These are phyloP conservation scores for Ptychochromis oligacanthus DNA, from an alignment of 2,113 vertebrate genomes.

Conservation along the genomic window DNA sequence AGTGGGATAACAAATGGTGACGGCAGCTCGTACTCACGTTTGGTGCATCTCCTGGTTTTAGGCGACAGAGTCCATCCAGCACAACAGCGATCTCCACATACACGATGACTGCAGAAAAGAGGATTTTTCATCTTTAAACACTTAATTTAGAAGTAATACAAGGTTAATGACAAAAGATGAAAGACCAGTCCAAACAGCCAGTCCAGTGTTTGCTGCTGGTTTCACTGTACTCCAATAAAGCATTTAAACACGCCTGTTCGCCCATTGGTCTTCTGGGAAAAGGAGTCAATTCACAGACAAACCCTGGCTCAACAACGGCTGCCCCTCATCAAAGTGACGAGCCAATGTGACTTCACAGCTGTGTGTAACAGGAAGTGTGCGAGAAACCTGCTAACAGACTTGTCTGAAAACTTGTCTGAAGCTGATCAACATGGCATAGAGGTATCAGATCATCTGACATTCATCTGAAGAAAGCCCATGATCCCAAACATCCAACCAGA, in stretches of 20 bases:
- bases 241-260: not conserved
- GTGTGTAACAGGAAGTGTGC: conserved; percentile 42
- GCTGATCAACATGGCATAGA: not conserved
- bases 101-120: conserved; percentile 45
- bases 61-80: conserved; percentile 55
- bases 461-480: not conserved
- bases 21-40: conserved; percentile 59
- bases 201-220: not conserved
- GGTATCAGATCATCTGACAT: not conserved
- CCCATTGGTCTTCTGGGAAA: conserved; percentile 37
- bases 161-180: not conserved
- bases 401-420: not conserved
- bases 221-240: not conserved
- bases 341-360: conserved; percentile 12
- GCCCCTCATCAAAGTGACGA: conserved; percentile 19
- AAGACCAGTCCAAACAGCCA: not conserved
- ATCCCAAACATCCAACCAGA: not conserved
- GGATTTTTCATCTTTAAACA: not conserved
- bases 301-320: not conserved
- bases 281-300: conserved; percentile 57
- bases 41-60: conserved; percentile 68
- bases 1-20: no score
- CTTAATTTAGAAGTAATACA: not conserved
- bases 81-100: conserved; percentile 67
- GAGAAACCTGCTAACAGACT: not conserved